A percentile compares a stretch with the other conserved stretches of the same genome.
Evolutionary conservation across 2,888 invertebrate genomes (phyloP).

Genomic region (Agelastica alni): DNA sequence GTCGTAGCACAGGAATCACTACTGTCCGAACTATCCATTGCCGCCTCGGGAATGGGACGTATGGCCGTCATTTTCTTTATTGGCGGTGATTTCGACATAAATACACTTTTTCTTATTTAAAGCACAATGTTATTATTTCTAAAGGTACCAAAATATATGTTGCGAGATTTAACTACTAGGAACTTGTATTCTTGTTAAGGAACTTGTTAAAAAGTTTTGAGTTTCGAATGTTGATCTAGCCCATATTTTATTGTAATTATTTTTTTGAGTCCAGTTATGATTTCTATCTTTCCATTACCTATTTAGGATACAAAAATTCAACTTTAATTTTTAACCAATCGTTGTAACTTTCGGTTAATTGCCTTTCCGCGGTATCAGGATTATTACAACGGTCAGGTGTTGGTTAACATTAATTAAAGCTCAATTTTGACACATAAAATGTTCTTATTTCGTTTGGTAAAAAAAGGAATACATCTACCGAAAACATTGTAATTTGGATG

Average conservation of each 20-base stretch:
- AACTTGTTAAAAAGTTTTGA: slow-evolving; percentile 19
- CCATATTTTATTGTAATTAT: slow-evolving; percentile 23
- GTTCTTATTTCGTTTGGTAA: too few species aligned
- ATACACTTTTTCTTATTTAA: slow-evolving; percentile 22
- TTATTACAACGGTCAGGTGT: too few species aligned
- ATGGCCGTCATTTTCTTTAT: slow-evolving; percentile 49
- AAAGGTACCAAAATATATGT: slow-evolving; percentile 32
- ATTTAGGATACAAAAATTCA: too few species aligned
- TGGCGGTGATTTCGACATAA: slow-evolving; percentile 30
- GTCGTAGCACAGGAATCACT: slow-evolving; percentile 51
- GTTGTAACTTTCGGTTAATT: too few species aligned
- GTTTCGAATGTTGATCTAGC: slow-evolving; percentile 20
- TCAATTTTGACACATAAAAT: too few species aligned
- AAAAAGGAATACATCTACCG: too few species aligned
- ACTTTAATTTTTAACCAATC: too few species aligned
- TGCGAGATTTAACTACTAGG: slow-evolving; percentile 36
- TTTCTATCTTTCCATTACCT: neutral
- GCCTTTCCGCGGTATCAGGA: too few species aligned
- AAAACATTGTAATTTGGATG: too few species aligned
- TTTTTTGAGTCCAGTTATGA: too few species aligned
- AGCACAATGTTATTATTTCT: slow-evolving; percentile 13
- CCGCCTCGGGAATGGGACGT: slow-evolving; percentile 49
- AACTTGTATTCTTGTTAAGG: slow-evolving; percentile 32
- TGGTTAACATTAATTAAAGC: too few species aligned
- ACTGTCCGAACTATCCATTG: slow-evolving; percentile 54